Evolutionary conservation across 2,888 invertebrate genomes (phyloP).

Genomic region (Holacanthella duospinosa): DNA sequence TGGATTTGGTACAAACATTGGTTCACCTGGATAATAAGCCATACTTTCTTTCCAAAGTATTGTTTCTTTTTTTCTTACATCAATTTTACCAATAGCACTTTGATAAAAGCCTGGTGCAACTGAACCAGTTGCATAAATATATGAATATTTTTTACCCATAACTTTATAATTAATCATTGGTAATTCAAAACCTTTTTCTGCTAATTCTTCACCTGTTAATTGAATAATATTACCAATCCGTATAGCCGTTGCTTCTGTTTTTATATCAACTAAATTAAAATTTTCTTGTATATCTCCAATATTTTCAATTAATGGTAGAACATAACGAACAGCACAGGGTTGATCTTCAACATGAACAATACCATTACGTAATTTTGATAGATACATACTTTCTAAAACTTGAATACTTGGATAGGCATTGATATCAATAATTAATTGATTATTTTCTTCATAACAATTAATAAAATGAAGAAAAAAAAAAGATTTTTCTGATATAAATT

Average conservation of each 20-base stretch:
- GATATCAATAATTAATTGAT: not conserved
- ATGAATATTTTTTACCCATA: constrained; percentile 42
- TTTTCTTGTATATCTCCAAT: constrained; percentile 37
- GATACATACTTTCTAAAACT: constrained; percentile 7
- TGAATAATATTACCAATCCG: not conserved
- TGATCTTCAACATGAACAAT: not conserved
- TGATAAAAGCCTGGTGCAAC: constrained; percentile 39
- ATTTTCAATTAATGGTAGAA: not conserved
- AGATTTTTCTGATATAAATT: constrained; percentile 42
- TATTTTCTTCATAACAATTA: constrained; percentile 47
- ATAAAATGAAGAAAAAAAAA: constrained; percentile 48
- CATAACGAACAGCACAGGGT: constrained; percentile 5
- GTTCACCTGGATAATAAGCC: constrained; percentile 39
- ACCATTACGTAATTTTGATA: constrained; percentile 1
- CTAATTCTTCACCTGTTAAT: constrained; percentile 35
- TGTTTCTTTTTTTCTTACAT: constrained; percentile 22
- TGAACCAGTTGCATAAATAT: constrained; percentile 44
- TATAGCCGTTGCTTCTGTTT: constrained; percentile 26
- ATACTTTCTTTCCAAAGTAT: constrained; percentile 22
- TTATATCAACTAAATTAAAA: constrained; percentile 41
- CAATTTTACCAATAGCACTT: constrained; percentile 39
- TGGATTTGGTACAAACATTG: constrained; percentile 39
- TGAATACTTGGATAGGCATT: constrained; percentile 1
- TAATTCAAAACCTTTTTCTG: constrained; percentile 43
- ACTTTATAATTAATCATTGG: constrained; percentile 45